phyloP scores from a whole-genome alignment of 2,888 invertebrate genomes.

The Pollenia amentaria region DNA sequence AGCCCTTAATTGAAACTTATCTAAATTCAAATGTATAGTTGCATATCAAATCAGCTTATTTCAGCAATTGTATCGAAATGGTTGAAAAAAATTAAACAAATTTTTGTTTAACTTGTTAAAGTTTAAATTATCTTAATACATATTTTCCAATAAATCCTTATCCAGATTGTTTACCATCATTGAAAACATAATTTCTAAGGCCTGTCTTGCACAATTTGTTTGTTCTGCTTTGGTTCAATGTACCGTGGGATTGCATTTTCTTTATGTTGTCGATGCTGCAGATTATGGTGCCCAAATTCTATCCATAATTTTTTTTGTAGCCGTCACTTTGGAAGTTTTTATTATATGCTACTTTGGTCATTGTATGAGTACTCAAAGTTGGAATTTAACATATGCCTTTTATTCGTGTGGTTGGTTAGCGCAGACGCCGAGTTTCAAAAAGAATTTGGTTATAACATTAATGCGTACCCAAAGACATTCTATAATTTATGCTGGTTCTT shows the following conservation, averaged over 20 bases:
- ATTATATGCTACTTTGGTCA: slow-evolving; percentile 86
- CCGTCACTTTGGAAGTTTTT: slow-evolving; percentile 86
- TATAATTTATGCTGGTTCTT: slow-evolving; percentile 86
- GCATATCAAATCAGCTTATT: too few species aligned
- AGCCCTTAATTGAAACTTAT: not conserved
- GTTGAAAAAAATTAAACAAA: too few species aligned
- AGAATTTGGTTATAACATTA: slow-evolving; percentile 85
- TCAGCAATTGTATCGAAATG: too few species aligned
- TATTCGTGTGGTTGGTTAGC: slow-evolving; percentile 86
- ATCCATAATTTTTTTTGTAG: slow-evolving; percentile 83
- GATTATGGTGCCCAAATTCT: slow-evolving; percentile 79
- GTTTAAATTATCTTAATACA: not conserved
- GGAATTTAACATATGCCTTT: slow-evolving; percentile 85
- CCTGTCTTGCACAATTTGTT: slow-evolving; percentile 86
- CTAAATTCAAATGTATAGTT: not conserved
- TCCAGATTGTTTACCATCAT: slow-evolving; percentile 85
- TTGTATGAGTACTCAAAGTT: slow-evolving; percentile 85
- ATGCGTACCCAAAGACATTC: slow-evolving; percentile 85
- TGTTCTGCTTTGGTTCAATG: slow-evolving; percentile 84
- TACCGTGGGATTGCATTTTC: slow-evolving; percentile 85
- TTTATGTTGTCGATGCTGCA: slow-evolving; percentile 83
- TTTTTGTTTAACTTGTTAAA: too few species aligned
- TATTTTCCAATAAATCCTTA: slow-evolving; percentile 64
- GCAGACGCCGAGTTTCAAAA: slow-evolving; percentile 84
- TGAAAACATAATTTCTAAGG: slow-evolving; percentile 85